Percentiles rank a stretch among this genome's conserved stretches.
These are phyloP conservation scores for Nomia melanderi DNA, from an alignment of 1,140 invertebrate genomes.

Conservation along the genomic window DNA sequence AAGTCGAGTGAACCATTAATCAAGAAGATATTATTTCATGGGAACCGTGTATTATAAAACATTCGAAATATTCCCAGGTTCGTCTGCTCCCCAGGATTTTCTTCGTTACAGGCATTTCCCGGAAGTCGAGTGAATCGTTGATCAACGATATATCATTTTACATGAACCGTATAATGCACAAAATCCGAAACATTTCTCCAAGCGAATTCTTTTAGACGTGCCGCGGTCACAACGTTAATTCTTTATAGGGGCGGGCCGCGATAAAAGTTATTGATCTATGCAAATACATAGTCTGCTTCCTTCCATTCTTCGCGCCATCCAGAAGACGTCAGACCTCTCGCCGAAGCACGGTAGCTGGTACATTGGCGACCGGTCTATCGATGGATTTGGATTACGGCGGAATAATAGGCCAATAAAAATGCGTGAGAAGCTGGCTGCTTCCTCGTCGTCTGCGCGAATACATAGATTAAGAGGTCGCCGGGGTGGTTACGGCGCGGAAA, in stretches of 20 bases:
- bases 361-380: constrained; percentile 33
- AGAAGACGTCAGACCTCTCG: not conserved
- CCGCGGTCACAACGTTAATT: not conserved
- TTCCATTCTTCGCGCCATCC: not conserved
- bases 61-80: too few relatives aligned
- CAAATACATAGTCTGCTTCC: not conserved
- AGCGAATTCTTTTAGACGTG: not conserved
- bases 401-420: constrained; percentile 61
- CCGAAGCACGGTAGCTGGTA: too few relatives aligned
- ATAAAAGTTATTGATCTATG: constrained; percentile 20
- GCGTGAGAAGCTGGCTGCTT: constrained; percentile 28
- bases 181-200: too few relatives aligned
- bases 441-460: constrained; percentile 9
- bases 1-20: too few relatives aligned
- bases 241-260: not conserved
- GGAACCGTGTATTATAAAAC: too few relatives aligned
- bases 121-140: too few relatives aligned
- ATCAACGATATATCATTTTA: too few relatives aligned
- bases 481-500: constrained; percentile 20
- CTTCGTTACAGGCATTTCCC: too few relatives aligned
- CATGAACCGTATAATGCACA: too few relatives aligned
- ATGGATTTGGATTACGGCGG: constrained; percentile 53
- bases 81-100: too few relatives aligned
- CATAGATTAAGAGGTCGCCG: constrained; percentile 53
- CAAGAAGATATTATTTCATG: too few relatives aligned